Evolutionary conservation across 2,797 vertebrate species (phyloP), one percentile per base, ranked within the genome.

Genomic region (Onychomys arenicola): DNA sequence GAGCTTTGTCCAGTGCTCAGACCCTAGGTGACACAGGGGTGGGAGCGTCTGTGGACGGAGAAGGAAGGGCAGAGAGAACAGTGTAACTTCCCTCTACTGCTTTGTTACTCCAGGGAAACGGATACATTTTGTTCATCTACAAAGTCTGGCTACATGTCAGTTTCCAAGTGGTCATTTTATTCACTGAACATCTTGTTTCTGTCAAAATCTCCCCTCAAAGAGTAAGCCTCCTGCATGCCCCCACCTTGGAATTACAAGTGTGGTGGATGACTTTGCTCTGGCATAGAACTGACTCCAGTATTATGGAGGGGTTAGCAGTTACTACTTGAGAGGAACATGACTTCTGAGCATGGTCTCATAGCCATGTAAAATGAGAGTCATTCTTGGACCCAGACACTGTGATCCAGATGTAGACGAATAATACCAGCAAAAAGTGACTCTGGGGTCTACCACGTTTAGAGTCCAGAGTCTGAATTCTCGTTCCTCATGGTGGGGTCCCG

Each of bases 1-100:
- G 55, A 91, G 29, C 84, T 71, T 90, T 95, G 96, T 97, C 78
- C 85, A 87, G 25, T 2, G 27, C 84, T 63, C 63, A 43, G 43
- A 49, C 81, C 67, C 52, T 37, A 61, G 32, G 23, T 49, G 52
- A 49, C 65, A 40, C 49, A 7, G 76, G 49, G n/a, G 2, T 37
- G 52, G 27, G 52, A 59, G 37, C 10, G 1, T 16, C 5, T 27
- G 19, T 17, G 12, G 11, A 5, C 11, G n/a, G 12, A 75, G 61
- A 1, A 52, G 17, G 17, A 4, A 5, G 29, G 6, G 2, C 67
- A 78, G 49, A 84, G 16, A 4, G 0, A 34, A 52, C 23, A 43
- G 2, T 13, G 3, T 34, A 91, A 61, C 29, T 11, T 32, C 34
- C 23, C 19, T 59, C n/a, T 69, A 87, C 55, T 73, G n/a, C 89